These are phyloP conservation scores for Melanotaenia pygmaea DNA, from an alignment of 2,797 vertebrate genomes.

Conservation along the genomic window DNA sequence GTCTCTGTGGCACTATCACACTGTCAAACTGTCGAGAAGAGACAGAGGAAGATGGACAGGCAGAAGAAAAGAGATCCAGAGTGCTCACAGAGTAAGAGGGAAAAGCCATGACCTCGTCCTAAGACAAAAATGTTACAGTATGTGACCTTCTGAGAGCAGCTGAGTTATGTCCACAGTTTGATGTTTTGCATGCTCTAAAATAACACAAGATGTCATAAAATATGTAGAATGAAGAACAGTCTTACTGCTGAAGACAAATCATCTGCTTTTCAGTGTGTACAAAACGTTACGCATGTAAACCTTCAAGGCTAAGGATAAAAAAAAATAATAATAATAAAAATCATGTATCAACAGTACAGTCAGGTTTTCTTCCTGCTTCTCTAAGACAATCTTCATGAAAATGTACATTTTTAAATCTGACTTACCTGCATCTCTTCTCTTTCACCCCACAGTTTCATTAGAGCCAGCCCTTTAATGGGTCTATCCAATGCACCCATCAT, in stretches of 20 bases:
- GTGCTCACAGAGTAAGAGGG: conserved; percentile 54
- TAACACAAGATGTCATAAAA: conserved; percentile 50
- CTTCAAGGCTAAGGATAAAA: background rate
- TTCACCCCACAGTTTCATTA: conserved; percentile 8
- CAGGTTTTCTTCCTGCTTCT: background rate
- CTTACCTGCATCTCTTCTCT: background rate
- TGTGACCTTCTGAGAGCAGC: conserved; percentile 60
- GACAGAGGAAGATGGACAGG: conserved; percentile 71
- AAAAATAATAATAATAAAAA: background rate
- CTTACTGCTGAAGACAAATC: conserved; percentile 5
- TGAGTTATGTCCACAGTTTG: conserved; percentile 56
- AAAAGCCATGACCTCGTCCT: conserved; percentile 62
- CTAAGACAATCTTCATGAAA: background rate
- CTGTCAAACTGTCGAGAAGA: conserved; percentile 77
- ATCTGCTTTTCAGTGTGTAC: background rate
- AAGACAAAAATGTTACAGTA: conserved; percentile 68
- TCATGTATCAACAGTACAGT: background rate
- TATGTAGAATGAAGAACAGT: conserved; percentile 2
- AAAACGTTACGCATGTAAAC: background rate
- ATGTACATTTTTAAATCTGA: conserved; percentile 1
- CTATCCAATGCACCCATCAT: conserved; percentile 29
- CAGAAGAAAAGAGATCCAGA: conserved; percentile 66
- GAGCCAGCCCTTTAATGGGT: conserved; percentile 29
- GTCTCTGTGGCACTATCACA: conserved; percentile 67
- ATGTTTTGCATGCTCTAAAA: conserved; percentile 57